These are phyloP conservation scores for Tinamus major DNA, from an alignment of 2,797 vertebrate species.

Conservation along the genomic window DNA sequence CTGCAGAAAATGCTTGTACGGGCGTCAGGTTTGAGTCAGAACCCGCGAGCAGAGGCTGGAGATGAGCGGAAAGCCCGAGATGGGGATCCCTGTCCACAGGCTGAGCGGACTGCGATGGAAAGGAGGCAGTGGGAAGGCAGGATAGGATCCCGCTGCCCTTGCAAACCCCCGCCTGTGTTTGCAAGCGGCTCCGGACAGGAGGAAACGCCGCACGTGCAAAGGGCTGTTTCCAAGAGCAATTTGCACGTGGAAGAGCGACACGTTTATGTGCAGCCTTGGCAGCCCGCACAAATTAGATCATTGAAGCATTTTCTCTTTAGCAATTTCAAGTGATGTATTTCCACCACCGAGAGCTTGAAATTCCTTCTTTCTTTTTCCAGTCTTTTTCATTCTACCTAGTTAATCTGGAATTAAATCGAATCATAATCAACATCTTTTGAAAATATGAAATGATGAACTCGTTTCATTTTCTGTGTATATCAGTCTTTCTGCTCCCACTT, in stretches of 20 bases:
- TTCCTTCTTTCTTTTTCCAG: neutral
- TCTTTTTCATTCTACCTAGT: neutral
- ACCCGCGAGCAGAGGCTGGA: neutral
- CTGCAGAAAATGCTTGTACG: fast-evolving
- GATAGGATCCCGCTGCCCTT: neutral
- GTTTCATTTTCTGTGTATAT: neutral
- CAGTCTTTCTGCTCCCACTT: neutral
- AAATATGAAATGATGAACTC: neutral
- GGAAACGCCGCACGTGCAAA: neutral
- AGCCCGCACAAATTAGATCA: fast-evolving
- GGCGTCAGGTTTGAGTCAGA: neutral
- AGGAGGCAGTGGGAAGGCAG: neutral
- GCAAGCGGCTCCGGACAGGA: fast-evolving
- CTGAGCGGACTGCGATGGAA: fast-evolving
- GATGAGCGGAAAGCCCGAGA: neutral
- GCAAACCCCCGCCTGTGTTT: fast-evolving
- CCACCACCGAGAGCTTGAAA: neutral
- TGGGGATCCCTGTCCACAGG: neutral
- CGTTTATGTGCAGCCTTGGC: neutral
- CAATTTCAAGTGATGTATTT: neutral
- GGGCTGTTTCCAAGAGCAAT: fast-evolving
- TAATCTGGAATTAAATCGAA: neutral
- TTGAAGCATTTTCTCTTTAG: neutral
- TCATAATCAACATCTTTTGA: neutral
- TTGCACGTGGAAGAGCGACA: neutral